These are phyloP conservation scores for Tipula lateralis DNA, from an alignment of 2,888 invertebrate genomes.

Conservation along the genomic window DNA sequence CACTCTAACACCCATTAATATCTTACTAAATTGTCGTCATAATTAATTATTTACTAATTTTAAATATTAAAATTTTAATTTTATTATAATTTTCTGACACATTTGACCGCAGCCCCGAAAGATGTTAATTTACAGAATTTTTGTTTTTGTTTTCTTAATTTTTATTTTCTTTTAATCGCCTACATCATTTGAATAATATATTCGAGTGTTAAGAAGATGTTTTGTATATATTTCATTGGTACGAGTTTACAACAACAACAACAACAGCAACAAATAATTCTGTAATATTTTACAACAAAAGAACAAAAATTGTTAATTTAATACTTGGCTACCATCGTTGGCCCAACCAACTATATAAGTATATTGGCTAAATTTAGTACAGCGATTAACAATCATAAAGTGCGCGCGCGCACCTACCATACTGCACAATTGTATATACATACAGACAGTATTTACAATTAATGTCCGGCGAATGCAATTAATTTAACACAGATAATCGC, in stretches of 20 bases:
- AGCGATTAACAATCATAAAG: not conserved
- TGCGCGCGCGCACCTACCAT: not conserved
- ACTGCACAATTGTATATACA: not conserved
- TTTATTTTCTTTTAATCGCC: not conserved
- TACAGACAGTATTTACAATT: too few relatives aligned
- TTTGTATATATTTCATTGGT: not conserved
- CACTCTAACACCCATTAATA: conserved; percentile 9
- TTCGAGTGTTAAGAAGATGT: not conserved
- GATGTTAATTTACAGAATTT: not conserved
- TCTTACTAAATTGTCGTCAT: conserved; percentile 15
- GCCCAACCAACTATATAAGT: too few relatives aligned
- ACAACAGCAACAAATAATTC: not conserved
- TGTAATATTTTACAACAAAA: not conserved
- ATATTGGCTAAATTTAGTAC: not conserved
- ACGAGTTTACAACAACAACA: not conserved
- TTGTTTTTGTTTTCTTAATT: not conserved
- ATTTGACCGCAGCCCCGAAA: not conserved
- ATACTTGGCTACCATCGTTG: not conserved
- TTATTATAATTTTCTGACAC: conserved; percentile 24
- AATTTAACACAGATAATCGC: not conserved
- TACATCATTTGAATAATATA: not conserved
- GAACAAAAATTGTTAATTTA: too few relatives aligned
- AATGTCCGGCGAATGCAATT: not conserved
- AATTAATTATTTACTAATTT: conserved; percentile 24
- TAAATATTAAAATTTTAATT: not conserved